Conservation (phyloP, 1,140 invertebrate species). For the Drosophila arizonae region DNA sequence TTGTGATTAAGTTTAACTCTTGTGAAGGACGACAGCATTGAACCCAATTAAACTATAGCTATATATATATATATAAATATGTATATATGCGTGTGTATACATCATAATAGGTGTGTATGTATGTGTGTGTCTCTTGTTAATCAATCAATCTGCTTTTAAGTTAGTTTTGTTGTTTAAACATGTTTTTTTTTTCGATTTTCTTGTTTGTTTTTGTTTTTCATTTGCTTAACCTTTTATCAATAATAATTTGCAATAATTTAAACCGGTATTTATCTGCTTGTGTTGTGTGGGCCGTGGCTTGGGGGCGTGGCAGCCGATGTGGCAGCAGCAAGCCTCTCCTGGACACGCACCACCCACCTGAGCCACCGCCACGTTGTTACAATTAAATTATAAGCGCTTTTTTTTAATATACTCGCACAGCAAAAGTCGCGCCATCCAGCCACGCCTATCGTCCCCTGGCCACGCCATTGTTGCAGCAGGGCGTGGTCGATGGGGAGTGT, state of each 20-base stretch:
- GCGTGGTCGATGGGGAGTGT: background rate
- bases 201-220: constrained; percentile 10
- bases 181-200: constrained; percentile 44
- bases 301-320: background rate
- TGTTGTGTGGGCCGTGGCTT: background rate
- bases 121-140: constrained; percentile 22
- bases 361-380: constrained; percentile 38
- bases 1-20: constrained; percentile 49
- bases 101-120: constrained; percentile 48
- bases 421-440: background rate
- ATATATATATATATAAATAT: constrained; percentile 42
- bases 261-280: constrained; percentile 50
- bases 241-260: constrained; percentile 76
- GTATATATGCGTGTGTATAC: constrained; percentile 28
- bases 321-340: constrained; percentile 8
- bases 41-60: constrained; percentile 64
- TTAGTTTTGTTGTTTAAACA: constrained; percentile 55
- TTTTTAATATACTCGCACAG: constrained; percentile 65
- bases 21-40: constrained; percentile 60
- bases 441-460: background rate
- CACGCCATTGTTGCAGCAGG: constrained; percentile 34
- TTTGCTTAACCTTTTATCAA: constrained; percentile 54
- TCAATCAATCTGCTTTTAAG: constrained; percentile 37
- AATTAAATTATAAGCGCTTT: constrained; percentile 82
- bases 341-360: constrained; percentile 28